Conservation (phyloP, 2,888 invertebrate species). For the Marasmarcha lunaedactyla region DNA sequence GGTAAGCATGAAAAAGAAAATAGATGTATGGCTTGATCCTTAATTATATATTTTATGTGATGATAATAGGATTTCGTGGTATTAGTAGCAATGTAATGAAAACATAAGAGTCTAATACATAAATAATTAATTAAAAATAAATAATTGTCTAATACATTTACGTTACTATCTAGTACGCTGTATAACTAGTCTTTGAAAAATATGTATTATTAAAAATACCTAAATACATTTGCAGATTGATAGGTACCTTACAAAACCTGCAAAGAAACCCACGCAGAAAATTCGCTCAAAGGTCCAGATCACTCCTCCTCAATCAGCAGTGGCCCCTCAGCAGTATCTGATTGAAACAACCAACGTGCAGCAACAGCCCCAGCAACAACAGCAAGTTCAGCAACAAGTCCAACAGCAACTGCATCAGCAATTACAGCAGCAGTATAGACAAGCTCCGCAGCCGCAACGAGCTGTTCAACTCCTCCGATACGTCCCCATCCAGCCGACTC, state of each 20-base stretch:
- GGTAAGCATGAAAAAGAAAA: no score
- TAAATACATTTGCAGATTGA: constrained; percentile 35
- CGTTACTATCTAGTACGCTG: no score
- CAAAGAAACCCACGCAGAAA: constrained; percentile 52
- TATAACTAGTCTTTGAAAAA: no score
- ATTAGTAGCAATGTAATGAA: no score
- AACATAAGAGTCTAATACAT: no score
- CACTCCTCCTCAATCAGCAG: constrained; percentile 30
- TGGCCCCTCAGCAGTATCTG: constrained; percentile 58
- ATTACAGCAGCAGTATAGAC: constrained; percentile 26
- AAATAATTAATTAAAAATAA: no score
- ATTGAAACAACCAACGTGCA: constrained; percentile 63
- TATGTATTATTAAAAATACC: no score
- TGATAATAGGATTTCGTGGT: no score
- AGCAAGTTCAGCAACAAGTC: constrained; percentile 20
- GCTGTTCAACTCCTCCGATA: constrained; percentile 40
- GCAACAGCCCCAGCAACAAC: constrained; percentile 29
- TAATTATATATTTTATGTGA: no score
- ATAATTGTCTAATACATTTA: no score
- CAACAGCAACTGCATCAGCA: constrained; percentile 22
- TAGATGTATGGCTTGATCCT: no score
- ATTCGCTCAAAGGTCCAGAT: constrained; percentile 42
- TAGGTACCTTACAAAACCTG: constrained; percentile 48
- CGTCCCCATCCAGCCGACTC: constrained; percentile 32
- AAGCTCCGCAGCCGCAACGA: constrained; percentile 33